Evolutionary conservation across 2,113 vertebrate genomes (phyloP).

Genomic region (Turnix velox): DNA sequence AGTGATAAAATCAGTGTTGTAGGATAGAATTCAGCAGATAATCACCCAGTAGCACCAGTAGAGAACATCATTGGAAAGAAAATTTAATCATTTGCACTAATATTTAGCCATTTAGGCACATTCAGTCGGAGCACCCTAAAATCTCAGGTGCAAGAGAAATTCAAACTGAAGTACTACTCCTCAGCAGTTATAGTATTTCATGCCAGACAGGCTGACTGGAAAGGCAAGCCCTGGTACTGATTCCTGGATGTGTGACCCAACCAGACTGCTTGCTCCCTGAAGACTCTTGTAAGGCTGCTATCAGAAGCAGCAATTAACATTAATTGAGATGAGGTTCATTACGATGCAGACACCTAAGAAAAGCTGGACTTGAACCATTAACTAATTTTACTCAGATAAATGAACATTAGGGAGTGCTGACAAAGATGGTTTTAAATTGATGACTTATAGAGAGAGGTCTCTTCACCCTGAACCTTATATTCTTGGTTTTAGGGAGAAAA

Average conservation of each 20-base stretch:
- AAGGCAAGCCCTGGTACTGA: not conserved
- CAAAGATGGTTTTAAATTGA: not conserved
- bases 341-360: not conserved
- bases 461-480: not conserved
- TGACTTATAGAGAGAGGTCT: not conserved
- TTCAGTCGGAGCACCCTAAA: not conserved
- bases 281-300: not conserved
- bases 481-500: not conserved
- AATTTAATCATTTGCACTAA: not conserved
- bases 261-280: not conserved
- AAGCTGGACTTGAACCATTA: not conserved
- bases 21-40: not conserved
- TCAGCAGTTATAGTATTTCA: not conserved
- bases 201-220: not conserved
- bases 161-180: not conserved
- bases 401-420: not conserved
- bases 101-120: not conserved
- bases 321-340: not conserved
- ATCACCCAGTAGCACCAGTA: not conserved
- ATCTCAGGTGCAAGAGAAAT: not conserved
- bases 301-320: not conserved
- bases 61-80: not conserved
- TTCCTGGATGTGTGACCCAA: not conserved
- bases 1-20: not conserved
- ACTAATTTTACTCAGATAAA: not conserved